These are phyloP conservation scores for Pecten maximus DNA, from an alignment of 2,888 invertebrate genomes.

Conservation along the genomic window DNA sequence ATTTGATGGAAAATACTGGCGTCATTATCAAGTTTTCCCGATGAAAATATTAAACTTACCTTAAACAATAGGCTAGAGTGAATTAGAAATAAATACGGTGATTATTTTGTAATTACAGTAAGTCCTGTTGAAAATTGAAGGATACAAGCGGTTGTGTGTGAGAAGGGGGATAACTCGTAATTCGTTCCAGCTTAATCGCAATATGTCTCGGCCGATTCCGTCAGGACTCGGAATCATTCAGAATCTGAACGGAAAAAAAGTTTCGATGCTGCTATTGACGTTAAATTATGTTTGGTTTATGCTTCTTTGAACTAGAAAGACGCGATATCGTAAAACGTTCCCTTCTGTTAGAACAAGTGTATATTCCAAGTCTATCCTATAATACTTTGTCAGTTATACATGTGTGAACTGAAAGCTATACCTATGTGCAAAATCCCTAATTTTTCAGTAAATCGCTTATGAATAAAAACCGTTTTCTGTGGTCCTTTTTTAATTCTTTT, in stretches of 20 bases:
- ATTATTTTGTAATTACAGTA: not conserved
- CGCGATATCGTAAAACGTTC: not conserved
- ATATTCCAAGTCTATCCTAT: not conserved
- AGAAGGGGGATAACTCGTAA: not conserved
- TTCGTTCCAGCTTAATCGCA: too few relatives aligned
- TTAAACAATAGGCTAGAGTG: too few relatives aligned
- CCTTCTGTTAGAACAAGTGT: not conserved
- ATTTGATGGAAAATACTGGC: too few relatives aligned
- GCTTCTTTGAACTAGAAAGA: not conserved
- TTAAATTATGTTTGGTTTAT: not conserved
- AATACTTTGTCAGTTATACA: not conserved
- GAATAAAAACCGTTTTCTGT: not conserved
- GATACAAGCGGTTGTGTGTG: not conserved
- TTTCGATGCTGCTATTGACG: too few relatives aligned
- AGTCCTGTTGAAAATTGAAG: not conserved
- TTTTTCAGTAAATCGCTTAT: not conserved
- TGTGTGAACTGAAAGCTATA: not conserved
- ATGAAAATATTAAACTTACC: too few relatives aligned
- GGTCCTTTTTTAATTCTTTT: too few relatives aligned
- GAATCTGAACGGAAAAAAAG: too few relatives aligned
- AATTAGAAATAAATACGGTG: not conserved
- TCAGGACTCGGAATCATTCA: too few relatives aligned
- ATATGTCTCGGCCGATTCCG: too few relatives aligned
- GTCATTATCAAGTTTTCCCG: too few relatives aligned
- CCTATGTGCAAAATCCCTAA: not conserved